Evolutionary conservation across 2,888 invertebrate species (phyloP), one percentile per base, ranked within the genome.

Genomic region (Apamea anceps): DNA sequence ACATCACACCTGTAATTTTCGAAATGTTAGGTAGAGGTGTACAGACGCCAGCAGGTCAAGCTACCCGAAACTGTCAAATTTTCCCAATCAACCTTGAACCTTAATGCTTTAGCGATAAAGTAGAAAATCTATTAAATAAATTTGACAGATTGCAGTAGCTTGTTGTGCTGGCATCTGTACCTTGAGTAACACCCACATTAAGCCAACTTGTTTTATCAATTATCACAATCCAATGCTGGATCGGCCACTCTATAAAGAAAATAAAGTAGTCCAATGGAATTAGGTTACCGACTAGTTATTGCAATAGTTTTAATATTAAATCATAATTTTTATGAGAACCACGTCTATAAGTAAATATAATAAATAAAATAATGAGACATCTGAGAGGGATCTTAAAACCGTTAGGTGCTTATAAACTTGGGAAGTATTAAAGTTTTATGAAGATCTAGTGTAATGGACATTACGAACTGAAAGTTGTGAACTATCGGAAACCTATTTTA

Each of bases 361-460:
- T 73, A 71, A 67, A 73, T 73, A 42, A 83, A 85, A 51, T 83
- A 57, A 81, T 71, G 42, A 48, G 15, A 48, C 63, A 37, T 62
- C 60, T 21, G 48, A 37, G 42, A 82, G 60, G 28, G 37, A 25
- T 48, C 54, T 73, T 84, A 76, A 86, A 81, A 74, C 72, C 21
- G 48, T 79, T 54, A 45, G 72, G 54, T 84, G 67, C 70, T 72
- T 85, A 70, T 77, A 75, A 80, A 85, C 77, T 87, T 87, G 60
- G 66, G 28, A 73, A 81, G 73, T 76, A 81, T 84, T 81, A 84
- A 87, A 84, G 67, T 87, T 86, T 86, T 85, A 87, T 85, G 85
- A 87, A 81, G 74, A 79, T 81, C 81, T 84, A 87, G 78, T 81
- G 70, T 87, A 81, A 85, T 84, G 84, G 81, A 65, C 48, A 84